These are phyloP conservation scores for Callorhinus ursinus DNA, from an alignment of 2,113 vertebrate species.

Conservation along the genomic window DNA sequence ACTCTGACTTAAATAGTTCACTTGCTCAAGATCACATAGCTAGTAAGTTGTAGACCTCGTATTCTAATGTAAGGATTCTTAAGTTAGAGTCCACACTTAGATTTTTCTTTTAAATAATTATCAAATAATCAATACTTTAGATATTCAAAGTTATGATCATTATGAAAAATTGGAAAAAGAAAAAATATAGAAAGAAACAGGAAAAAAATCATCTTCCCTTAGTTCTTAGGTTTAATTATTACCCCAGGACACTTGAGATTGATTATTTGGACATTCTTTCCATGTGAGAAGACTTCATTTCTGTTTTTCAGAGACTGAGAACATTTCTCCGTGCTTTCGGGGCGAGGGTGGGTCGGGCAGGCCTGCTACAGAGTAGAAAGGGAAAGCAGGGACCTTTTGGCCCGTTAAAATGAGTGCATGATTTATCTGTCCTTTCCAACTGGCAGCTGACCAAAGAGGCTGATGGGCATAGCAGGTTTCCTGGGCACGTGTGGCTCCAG, in stretches of 20 bases:
- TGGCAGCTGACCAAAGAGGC: constrained; percentile 55
- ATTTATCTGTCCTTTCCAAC: constrained; percentile 66
- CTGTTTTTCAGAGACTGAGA: neutral
- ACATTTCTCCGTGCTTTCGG: neutral
- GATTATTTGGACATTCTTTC: constrained; percentile 5
- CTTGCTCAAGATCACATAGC: neutral
- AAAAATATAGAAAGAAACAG: neutral
- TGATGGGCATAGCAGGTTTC: constrained; percentile 67
- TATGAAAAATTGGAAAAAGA: neutral
- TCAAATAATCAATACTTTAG: neutral
- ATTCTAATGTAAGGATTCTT: neutral
- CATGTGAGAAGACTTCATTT: neutral
- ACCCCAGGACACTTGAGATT: neutral
- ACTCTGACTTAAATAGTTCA: neutral
- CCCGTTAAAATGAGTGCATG: constrained; percentile 63
- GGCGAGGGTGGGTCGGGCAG: neutral
- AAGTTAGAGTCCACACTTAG: neutral
- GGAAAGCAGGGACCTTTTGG: constrained; percentile 58
- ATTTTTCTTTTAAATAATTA: constrained; percentile 10
- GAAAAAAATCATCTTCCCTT: neutral
- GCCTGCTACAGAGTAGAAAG: constrained; percentile 2
- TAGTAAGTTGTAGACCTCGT: neutral
- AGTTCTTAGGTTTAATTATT: neutral
- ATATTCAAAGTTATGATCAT: neutral
- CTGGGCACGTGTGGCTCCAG: neutral